A percentile compares a stretch with the other conserved stretches of the same genome.
These are phyloP conservation scores for Blennius ocellaris DNA, from an alignment of 2,113 vertebrate genomes.

Conservation along the genomic window DNA sequence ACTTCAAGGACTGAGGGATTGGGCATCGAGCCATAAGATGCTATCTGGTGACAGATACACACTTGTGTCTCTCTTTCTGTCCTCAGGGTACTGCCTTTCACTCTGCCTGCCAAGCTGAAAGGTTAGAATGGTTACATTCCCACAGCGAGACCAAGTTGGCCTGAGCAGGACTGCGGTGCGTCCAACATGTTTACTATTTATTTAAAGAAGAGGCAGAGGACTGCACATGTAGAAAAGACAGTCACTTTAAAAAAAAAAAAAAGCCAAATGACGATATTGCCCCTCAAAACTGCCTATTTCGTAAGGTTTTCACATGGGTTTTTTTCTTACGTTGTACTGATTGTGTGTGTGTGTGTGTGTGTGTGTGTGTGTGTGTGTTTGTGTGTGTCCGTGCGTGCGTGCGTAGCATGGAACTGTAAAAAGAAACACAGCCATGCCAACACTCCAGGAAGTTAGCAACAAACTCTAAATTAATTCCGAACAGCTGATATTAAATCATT, in stretches of 20 bases:
- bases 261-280: neutral
- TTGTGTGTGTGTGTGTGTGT: too few species aligned
- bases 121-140: conserved; percentile 66
- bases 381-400: too few species aligned
- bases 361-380: too few species aligned
- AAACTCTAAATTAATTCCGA: conserved; percentile 25
- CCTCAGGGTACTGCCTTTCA: conserved; percentile 69
- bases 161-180: conserved; percentile 32
- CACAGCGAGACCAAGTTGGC: conserved; percentile 46
- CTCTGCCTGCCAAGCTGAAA: conserved; percentile 67
- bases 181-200: conserved; percentile 42
- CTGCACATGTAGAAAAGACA: neutral
- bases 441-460: neutral
- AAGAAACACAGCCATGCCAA: neutral
- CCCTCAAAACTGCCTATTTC: neutral
- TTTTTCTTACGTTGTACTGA: too few species aligned
- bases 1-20: conserved; percentile 74
- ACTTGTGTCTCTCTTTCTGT: conserved; percentile 76
- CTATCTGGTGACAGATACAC: conserved; percentile 77
- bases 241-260: neutral
- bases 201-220: conserved; percentile 1
- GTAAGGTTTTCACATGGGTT: too few species aligned
- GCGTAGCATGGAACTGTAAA: neutral
- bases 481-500: conserved; percentile 51
- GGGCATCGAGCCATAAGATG: conserved; percentile 74